Base-by-base conservation (phyloP, 2,888 invertebrate species). In the Hesperia comma region DNA sequence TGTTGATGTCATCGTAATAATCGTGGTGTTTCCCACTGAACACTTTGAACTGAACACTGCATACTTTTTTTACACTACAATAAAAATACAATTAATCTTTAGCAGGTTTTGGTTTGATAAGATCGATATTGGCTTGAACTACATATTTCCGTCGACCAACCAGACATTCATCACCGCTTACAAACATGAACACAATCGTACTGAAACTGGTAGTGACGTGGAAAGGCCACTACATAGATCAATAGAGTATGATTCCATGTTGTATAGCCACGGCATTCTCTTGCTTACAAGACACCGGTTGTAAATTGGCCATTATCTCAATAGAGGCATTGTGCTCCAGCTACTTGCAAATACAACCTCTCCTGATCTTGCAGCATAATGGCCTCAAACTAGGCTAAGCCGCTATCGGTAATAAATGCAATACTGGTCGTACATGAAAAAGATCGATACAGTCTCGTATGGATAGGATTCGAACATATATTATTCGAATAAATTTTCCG, bases 281-380 rank as follows among this genome's bases (percentile, higher is more conserved):
- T 51, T 61, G 51, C 61, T 61, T 61, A 61, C 61, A 61, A 51
- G 51, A 61, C 61, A 49, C 51, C 8, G 61, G 51, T 37, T 17
- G 49, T 51, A 19, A 61, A 61, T 51, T 61, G 51, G 33, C 51
- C 61, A 61, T 51, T 61, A 61, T 51, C 60, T 49, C 49, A 51
- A 61, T 14, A 51, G 51, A 61, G 61, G 37, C 26, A 51, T 61
- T 61, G 61, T 61, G 33, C 26, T 60, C 37, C 19, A 51, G 7
- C 51, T 61, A 51, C 37, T 43, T 26, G 58, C 43, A 14, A 33
- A 17, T 19, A 37, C 32, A 32, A 60, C 61, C 19, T 37, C 51
- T 61, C 26, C 21, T 21, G 32, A 15, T 33, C 37, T 17, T 51
- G 51, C 32, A 49, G 15, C 19, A n/a, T 60, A 32, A 49, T 49